Base-by-base conservation (phyloP, 2,113 vertebrate species). In the Colius striatus region DNA sequence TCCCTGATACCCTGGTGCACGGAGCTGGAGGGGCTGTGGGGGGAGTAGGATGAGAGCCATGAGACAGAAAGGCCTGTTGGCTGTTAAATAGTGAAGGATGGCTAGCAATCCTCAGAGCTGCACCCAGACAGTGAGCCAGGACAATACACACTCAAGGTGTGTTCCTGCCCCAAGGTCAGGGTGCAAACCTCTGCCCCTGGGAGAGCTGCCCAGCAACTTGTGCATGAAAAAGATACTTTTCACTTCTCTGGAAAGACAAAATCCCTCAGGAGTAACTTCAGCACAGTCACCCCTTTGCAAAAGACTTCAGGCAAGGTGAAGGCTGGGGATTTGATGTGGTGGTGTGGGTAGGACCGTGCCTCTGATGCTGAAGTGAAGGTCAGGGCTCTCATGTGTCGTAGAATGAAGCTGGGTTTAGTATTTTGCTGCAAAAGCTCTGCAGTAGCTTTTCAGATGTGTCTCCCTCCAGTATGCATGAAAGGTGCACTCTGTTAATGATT, bases 211-310 rank as follows among this genome's bases (percentile, higher is more conserved):
- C 53, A 60, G 77, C 11, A 63, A n/a, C 21, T 76, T 53, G 14
- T n/a, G 26, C n/a, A 11, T 43, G 16, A 60, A 51, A 87, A 65
- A 38, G 22, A 30, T 0, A 6, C 70, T 67, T 87, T 78, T 87
- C 70, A 38, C 23, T 68, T 66, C 45, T 16, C 55, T 30, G 86
- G 75, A 92, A 96, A 94, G 48, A 29, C 18, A 12, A 94, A 90
- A 77, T 81, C 72, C 61, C 43, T 91, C 29, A 29, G 66, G 53
- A 17, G 8, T 87, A 82, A 41, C 89, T 51, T 41, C 47, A 92
- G 81, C 36, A 30, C 7, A 7, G 60, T 95, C 72, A 83, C 41
- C 60, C 88, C 78, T 70, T 70, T 90, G 87, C 45, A 54, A 22
- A 87, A 90, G 57, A 45, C 65, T 77, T 48, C 3, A 14, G 66